Conservation (phyloP, 92 coral and sea anemone species). For the Porites lobata region DNA sequence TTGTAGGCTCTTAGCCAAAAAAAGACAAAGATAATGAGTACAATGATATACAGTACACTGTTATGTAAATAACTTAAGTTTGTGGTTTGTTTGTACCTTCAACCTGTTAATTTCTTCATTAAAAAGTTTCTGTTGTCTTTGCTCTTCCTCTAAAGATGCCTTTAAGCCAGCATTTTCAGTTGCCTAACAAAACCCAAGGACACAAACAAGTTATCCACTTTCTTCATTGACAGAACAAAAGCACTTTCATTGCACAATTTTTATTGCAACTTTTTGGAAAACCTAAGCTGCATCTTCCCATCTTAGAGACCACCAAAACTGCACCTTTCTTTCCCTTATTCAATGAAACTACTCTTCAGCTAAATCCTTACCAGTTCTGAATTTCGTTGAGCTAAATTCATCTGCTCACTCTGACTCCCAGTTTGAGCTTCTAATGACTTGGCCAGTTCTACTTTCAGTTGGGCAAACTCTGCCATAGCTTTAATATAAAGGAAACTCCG, state of each 20-base stretch:
- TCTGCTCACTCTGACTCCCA: slow-evolving; percentile 92
- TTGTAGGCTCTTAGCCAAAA: no score
- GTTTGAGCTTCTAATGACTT: slow-evolving; percentile 88
- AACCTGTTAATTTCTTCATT: slow-evolving; percentile 77
- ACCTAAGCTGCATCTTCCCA: no score
- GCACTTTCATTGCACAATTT: neutral
- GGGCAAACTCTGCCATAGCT: slow-evolving; percentile 95
- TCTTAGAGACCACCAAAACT: no score
- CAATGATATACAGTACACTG: no score
- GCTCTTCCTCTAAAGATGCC: slow-evolving; percentile 87
- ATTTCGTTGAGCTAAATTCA: slow-evolving; percentile 75
- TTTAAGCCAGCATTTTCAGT: slow-evolving; percentile 89
- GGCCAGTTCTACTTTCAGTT: slow-evolving; percentile 91
- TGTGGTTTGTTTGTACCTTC: slow-evolving; percentile 48
- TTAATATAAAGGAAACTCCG: neutral
- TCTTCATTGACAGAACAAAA: no score
- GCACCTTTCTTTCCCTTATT: no score
- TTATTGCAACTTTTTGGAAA: no score
- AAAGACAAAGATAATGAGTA: no score
- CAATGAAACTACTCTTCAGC: neutral
- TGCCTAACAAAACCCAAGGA: slow-evolving; percentile 51
- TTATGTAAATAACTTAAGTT: no score
- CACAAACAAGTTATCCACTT: neutral
- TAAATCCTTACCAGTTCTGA: slow-evolving; percentile 81
- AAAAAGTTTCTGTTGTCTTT: slow-evolving; percentile 52